phyloP scores from a whole-genome alignment of 2,888 invertebrate genomes.

The Abrostola triplasia region DNA sequence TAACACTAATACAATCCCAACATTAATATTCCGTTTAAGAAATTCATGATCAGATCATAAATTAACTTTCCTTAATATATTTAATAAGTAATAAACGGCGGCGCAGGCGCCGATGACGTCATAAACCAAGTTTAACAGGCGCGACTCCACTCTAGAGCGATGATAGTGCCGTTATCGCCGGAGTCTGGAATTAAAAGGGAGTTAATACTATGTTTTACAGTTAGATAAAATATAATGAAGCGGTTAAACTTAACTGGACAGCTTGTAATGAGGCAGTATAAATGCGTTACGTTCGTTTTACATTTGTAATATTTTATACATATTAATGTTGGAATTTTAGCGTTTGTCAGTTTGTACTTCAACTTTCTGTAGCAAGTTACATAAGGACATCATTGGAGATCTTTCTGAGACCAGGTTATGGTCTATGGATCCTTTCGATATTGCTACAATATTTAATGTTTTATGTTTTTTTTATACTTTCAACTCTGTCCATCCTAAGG shows the following conservation, averaged over 20 bases:
- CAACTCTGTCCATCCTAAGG: no score
- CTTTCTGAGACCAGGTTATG: no score
- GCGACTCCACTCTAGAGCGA: slow-evolving; percentile 26
- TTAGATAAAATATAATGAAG: slow-evolving; percentile 56
- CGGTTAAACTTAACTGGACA: slow-evolving; percentile 34
- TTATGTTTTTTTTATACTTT: no score
- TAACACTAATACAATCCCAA: slow-evolving; percentile 24
- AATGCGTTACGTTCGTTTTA: slow-evolving; percentile 19
- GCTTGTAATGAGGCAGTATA: slow-evolving; percentile 42
- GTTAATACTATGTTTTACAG: slow-evolving; percentile 52
- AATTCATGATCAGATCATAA: slow-evolving; percentile 49
- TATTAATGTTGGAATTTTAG: neutral
- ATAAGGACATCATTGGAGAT: no score
- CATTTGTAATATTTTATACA: slow-evolving; percentile 1
- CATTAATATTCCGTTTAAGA: slow-evolving; percentile 36
- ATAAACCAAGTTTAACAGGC: slow-evolving; percentile 39
- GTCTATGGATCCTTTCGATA: no score
- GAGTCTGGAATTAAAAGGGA: slow-evolving; percentile 37
- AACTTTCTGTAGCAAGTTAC: neutral
- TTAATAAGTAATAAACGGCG: slow-evolving; percentile 45
- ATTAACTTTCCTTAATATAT: slow-evolving; percentile 44
- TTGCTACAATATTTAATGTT: no score
- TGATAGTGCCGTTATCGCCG: slow-evolving; percentile 27
- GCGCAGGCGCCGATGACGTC: slow-evolving; percentile 51
- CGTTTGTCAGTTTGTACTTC: slow-evolving; percentile 1